These are phyloP conservation scores for Helicoverpa zea DNA, from an alignment of 1,140 invertebrate species.

Conservation along the genomic window DNA sequence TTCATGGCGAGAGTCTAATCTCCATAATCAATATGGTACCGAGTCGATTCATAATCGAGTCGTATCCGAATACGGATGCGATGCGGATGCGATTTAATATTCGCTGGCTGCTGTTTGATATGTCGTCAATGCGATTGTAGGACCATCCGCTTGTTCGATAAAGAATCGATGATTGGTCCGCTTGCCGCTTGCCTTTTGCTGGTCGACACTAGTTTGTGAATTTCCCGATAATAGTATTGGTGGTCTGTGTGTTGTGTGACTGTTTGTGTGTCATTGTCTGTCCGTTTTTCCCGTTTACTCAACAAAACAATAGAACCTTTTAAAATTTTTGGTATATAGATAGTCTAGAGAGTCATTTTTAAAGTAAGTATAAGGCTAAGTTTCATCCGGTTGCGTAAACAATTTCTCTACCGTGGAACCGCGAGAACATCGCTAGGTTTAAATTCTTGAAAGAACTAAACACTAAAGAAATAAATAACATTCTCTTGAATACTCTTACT, in stretches of 20 bases:
- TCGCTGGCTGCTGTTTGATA: constrained; percentile 2
- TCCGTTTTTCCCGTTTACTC: no score
- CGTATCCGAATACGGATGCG: constrained; percentile 13
- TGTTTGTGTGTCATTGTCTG: no score
- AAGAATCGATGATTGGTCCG: constrained; percentile 19
- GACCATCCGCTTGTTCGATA: background rate
- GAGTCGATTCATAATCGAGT: constrained; percentile 21
- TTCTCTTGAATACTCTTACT: background rate
- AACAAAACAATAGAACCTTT: no score
- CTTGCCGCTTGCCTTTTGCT: constrained; percentile 1
- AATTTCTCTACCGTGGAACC: no score
- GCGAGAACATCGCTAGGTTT: no score
- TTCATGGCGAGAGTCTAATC: background rate
- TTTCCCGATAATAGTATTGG: background rate
- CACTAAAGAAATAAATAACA: no score
- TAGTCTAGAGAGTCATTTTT: no score
- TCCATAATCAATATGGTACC: constrained; percentile 10
- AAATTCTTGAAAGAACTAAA: no score
- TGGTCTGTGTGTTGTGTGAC: no score
- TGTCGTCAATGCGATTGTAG: constrained; percentile 1
- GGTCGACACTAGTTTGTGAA: background rate
- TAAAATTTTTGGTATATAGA: no score
- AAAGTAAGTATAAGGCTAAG: no score
- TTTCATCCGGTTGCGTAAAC: no score
- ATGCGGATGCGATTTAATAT: constrained; percentile 43